These are phyloP conservation scores for Cloeon dipterum DNA, from an alignment of 2,888 invertebrate genomes.

Conservation along the genomic window DNA sequence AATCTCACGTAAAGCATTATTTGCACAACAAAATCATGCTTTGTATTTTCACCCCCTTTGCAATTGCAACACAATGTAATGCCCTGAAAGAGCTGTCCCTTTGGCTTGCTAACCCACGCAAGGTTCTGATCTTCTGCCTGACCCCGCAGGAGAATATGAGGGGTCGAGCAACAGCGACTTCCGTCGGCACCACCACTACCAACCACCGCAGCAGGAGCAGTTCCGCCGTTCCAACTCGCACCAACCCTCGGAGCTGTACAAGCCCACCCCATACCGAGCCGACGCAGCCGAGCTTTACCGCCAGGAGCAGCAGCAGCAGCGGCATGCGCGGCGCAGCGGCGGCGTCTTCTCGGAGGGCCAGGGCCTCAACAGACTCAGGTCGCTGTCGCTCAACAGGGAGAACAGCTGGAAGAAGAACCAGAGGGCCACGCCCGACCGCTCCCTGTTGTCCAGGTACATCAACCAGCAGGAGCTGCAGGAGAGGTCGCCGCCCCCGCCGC, in stretches of 20 bases:
- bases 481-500: neutral
- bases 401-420: neutral
- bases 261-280: constrained; percentile 1
- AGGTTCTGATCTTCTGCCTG: too few species aligned
- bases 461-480: constrained; percentile 13
- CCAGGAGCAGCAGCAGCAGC: too few species aligned
- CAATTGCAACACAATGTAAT: too few species aligned
- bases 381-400: constrained; percentile 1
- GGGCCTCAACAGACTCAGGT: neutral
- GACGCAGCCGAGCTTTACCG: neutral
- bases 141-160: too few species aligned
- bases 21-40: too few species aligned
- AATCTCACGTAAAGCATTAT: too few species aligned
- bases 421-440: constrained; percentile 22
- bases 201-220: neutral
- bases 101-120: too few species aligned
- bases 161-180: too few species aligned
- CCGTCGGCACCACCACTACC: neutral
- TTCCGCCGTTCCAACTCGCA: neutral
- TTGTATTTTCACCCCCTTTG: too few species aligned
- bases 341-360: too few species aligned
- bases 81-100: too few species aligned
- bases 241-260: neutral
- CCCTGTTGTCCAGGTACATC: constrained; percentile 31
- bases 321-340: too few species aligned